Base-by-base conservation (phyloP, 2,797 vertebrate species). In the Sebastes umbrosus region DNA sequence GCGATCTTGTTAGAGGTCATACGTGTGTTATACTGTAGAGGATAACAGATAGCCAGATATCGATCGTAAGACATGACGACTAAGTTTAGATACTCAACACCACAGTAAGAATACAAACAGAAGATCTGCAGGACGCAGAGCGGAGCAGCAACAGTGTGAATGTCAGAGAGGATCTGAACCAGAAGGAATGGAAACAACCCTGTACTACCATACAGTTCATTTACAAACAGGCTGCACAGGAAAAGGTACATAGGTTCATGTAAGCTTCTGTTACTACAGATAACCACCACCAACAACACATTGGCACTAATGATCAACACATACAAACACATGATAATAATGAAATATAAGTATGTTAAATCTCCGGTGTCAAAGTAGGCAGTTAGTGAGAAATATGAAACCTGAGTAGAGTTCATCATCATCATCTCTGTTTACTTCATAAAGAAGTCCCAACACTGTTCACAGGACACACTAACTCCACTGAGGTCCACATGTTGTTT, bases 21-120 rank as follows among this genome's bases (percentile, higher is more conserved):
- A 0, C 36, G 4, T 39, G 36, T 0, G 3, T 58, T 20, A 31
- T 90, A 90, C 1, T 84, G 80, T 1, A 91, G 83, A 43, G 90
- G 88, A 4, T 0, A 32, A 16, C 88, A 91, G 50, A 91, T 90
- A 0, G 90, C 84, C 0, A 84, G 59, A 7, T 82, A 89, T 5
- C 89, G 9, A 83, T 90, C 90, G 5, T 87, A 91, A 1, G 90
- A 64, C 88, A 91, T 87, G 29, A 83, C 2, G 1, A 66, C 39
- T 9, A 91, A 16, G 6, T 2, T 87, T 0, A 2, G 10, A n/a
- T 79, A 25, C 0, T 91, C 69, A 0, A 81, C 8, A 39, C 36
- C 11, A 12, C 11, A 36, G 4, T 39, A 39, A 5, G 4, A 39
- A 13, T 39, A 39, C 36, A 39, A 5, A 12, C 22, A 78, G 27